phyloP scores from a whole-genome alignment of 2,888 invertebrate species.

The Caenorhabditis doughertyi region DNA sequence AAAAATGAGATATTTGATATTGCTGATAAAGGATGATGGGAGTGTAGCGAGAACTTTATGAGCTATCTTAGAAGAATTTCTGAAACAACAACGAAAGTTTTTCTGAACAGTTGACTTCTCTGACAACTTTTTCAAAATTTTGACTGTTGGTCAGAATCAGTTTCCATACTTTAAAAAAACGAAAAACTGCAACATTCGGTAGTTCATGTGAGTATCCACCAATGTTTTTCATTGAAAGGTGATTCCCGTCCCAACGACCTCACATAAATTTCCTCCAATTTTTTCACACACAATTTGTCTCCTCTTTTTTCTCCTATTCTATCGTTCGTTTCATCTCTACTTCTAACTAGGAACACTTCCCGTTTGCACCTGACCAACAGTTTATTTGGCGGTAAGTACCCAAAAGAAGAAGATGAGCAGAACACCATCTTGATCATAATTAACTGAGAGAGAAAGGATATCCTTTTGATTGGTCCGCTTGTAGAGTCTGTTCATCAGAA shows the following conservation, averaged over 20 bases:
- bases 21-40: too few species aligned
- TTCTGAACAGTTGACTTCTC: too few species aligned
- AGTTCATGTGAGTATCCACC: neutral
- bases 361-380: conserved; percentile 24
- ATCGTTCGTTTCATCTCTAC: conserved; percentile 8
- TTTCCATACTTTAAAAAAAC: neutral
- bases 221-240: neutral
- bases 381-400: conserved; percentile 2
- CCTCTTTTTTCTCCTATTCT: neutral
- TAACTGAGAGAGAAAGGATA: conserved; percentile 23
- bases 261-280: conserved; percentile 43
- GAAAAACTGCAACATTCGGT: conserved; percentile 11
- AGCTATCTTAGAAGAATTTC: too few species aligned
- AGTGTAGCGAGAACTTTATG: too few species aligned
- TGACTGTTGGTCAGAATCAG: neutral
- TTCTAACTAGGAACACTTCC: conserved; percentile 32
- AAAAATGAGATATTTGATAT: too few species aligned
- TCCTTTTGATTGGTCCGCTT: conserved; percentile 29
- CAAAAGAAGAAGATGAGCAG: conserved; percentile 42
- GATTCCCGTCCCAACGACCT: conserved; percentile 52
- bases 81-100: too few species aligned
- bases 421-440: conserved; percentile 45
- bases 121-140: neutral
- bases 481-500: conserved; percentile 19
- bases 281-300: conserved; percentile 53